A percentile compares a stretch with the other conserved stretches of the same genome.
Evolutionary conservation across 2,113 vertebrate genomes (phyloP).

Genomic region (Pelecanoides urinatrix): DNA sequence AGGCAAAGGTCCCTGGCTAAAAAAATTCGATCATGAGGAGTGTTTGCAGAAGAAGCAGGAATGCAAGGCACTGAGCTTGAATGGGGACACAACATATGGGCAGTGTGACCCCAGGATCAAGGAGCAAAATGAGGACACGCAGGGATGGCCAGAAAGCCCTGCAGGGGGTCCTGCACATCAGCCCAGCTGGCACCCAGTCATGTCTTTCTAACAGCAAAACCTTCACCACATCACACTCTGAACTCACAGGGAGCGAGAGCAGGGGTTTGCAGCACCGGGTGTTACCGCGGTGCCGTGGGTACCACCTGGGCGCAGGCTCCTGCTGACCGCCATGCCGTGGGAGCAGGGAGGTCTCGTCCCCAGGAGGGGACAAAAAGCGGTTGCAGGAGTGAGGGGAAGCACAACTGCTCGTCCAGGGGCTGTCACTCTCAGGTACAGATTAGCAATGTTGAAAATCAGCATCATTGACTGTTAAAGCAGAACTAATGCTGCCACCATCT

Average conservation of each 20-base stretch:
- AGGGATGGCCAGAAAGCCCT: not conserved
- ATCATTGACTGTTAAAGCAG: not conserved
- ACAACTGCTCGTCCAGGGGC: not conserved
- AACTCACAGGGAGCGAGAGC: not conserved
- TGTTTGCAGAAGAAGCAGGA: not conserved
- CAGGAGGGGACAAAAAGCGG: not conserved
- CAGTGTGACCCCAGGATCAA: not conserved
- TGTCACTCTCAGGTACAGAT: not conserved
- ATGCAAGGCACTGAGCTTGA: not conserved
- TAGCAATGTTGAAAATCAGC: not conserved
- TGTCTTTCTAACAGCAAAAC: not conserved
- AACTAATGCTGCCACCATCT: not conserved
- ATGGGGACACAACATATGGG: not conserved
- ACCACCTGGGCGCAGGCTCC: not conserved
- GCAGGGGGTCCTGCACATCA: accelerated
- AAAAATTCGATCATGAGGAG: not conserved
- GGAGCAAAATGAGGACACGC: accelerated
- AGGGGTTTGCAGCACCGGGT: accelerated
- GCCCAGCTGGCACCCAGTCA: accelerated
- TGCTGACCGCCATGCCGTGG: accelerated
- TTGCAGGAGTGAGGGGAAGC: not conserved
- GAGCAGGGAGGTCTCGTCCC: not conserved
- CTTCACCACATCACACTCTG: not conserved
- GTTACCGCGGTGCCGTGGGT: not conserved
- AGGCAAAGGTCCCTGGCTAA: not conserved